Evolutionary conservation across 1,140 invertebrate species (phyloP).

Genomic region (Magallana gigas): DNA sequence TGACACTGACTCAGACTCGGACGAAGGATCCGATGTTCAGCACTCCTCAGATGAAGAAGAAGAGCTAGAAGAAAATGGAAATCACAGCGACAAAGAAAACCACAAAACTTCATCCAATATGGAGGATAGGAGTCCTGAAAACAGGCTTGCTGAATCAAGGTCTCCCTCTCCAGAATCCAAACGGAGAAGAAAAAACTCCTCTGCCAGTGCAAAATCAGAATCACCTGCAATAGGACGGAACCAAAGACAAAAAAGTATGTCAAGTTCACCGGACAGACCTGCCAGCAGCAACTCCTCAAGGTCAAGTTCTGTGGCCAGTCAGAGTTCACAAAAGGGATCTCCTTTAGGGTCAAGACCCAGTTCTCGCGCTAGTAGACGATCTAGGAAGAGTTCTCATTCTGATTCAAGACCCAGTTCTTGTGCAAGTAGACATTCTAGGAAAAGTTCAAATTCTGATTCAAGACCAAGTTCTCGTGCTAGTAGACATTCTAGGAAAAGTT

Average conservation of each 20-base stretch:
- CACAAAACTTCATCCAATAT: background rate
- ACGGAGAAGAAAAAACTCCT: background rate
- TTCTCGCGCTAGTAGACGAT: slow-evolving; percentile 25
- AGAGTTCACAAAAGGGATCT: background rate
- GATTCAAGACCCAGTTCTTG: background rate
- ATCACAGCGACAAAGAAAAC: slow-evolving; percentile 30
- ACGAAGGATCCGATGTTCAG: background rate
- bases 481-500: slow-evolving; percentile 22
- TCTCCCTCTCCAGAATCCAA: slow-evolving; percentile 37
- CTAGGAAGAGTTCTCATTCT: slow-evolving; percentile 6
- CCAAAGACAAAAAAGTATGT: background rate
- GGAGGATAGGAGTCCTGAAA: background rate
- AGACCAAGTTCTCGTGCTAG: slow-evolving; percentile 25
- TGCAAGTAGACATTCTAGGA: background rate
- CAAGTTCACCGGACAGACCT: slow-evolving; percentile 14
- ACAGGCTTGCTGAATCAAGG: background rate
- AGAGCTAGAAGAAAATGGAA: background rate
- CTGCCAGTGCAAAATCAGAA: background rate
- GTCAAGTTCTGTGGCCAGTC: background rate
- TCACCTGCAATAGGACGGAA: background rate
- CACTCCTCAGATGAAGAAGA: slow-evolving; percentile 28
- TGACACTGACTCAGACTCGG: slow-evolving; percentile 28
- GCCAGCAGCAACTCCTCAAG: slow-evolving; percentile 17
- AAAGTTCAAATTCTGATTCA: background rate
- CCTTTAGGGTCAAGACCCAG: background rate